These are phyloP conservation scores for Ibidorhyncha struthersii DNA, from an alignment of 2,113 vertebrate species.

Conservation along the genomic window DNA sequence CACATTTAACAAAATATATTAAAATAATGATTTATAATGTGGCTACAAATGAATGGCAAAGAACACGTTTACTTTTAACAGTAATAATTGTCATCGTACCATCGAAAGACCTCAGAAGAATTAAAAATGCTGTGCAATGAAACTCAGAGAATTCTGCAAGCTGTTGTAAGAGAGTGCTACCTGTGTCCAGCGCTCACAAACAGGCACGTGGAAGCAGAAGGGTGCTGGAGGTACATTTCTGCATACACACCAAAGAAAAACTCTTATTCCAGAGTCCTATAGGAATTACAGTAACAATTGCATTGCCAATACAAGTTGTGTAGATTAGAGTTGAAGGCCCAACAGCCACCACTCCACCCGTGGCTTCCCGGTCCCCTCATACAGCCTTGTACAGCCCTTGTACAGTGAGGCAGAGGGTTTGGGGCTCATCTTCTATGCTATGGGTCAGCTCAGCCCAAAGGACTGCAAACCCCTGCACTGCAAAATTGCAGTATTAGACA, in stretches of 20 bases:
- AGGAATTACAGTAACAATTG: neutral
- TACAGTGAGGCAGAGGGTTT: neutral
- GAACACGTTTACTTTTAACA: conserved; percentile 13
- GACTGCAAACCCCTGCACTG: neutral
- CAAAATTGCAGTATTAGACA: neutral
- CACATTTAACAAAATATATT: conserved; percentile 66
- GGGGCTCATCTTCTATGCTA: neutral
- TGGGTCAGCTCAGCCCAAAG: neutral
- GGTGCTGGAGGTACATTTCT: neutral
- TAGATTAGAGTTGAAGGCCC: neutral
- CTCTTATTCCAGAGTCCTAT: neutral
- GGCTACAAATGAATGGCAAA: neutral
- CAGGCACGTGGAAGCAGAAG: neutral
- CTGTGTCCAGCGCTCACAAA: neutral
- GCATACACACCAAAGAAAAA: neutral
- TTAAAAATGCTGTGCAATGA: neutral
- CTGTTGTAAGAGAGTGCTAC: neutral
- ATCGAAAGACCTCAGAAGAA: neutral
- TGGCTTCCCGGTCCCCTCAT: neutral
- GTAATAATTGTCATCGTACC: neutral
- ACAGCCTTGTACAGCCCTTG: neutral
- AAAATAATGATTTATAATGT: conserved; percentile 39
- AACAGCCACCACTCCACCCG: neutral
- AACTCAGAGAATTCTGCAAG: neutral
- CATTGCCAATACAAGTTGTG: neutral